Evolutionary conservation across 2,113 vertebrate genomes (phyloP).

Genomic region (Eurypyga helias): DNA sequence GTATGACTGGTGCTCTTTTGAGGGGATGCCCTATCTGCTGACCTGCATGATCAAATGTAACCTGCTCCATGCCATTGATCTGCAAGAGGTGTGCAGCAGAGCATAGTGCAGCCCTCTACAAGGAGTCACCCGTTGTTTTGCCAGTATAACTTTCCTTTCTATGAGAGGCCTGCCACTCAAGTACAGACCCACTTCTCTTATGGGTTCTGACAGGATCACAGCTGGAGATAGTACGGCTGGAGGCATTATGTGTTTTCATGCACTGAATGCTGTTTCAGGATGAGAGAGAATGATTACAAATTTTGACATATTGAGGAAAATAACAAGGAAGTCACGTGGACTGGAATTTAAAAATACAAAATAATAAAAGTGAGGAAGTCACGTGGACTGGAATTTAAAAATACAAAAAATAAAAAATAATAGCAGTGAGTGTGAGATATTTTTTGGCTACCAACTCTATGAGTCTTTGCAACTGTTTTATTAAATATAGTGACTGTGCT

Average conservation of each 20-base stretch:
- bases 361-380: neutral
- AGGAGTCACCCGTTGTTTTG: neutral
- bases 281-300: neutral
- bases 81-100: neutral
- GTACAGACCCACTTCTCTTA: neutral
- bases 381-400: neutral
- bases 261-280: neutral
- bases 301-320: neutral
- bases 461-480: neutral
- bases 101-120: neutral
- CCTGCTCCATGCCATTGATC: neutral
- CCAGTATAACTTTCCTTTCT: neutral
- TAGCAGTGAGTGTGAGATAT: neutral
- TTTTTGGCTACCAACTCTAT: neutral
- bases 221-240: neutral
- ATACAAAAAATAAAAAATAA: neutral
- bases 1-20: neutral
- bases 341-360: neutral
- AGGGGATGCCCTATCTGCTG: neutral
- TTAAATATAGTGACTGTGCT: neutral
- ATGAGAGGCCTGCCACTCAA: neutral
- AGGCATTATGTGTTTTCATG: neutral
- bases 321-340: neutral
- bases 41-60: neutral
- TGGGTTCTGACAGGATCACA: neutral